Conservation (phyloP, 2,797 vertebrate species). For the Saxicola maurus region DNA sequence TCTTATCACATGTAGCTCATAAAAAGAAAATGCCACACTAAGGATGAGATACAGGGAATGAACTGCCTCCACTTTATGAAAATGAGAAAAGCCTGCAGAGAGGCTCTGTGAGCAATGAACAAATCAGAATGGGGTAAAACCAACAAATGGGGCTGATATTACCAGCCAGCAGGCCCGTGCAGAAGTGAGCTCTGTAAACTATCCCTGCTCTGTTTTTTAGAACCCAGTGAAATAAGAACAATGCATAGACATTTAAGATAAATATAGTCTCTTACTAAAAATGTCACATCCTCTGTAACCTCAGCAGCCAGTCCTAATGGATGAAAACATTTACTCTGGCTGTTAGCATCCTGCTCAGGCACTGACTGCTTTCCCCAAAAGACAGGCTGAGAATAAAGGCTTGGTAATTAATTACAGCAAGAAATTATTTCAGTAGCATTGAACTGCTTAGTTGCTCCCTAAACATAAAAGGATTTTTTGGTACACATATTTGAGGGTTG, state of each 20-base stretch:
- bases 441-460: background rate
- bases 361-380: background rate
- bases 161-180: background rate
- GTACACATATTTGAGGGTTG: background rate
- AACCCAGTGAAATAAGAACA: background rate
- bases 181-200: background rate
- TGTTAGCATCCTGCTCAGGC: background rate
- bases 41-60: background rate
- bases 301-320: background rate
- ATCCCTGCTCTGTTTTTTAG: background rate
- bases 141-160: background rate
- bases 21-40: background rate
- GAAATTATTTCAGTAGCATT: background rate
- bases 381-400: background rate
- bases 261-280: background rate
- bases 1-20: background rate
- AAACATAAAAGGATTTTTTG: background rate
- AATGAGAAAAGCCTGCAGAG: background rate
- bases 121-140: background rate
- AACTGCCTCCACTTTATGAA: background rate
- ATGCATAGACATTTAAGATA: background rate
- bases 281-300: background rate
- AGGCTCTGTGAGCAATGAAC: background rate
- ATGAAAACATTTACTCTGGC: background rate
- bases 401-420: background rate